Evolutionary conservation across 2,888 invertebrate species (phyloP), one percentile per base, ranked within the genome.

Genomic region (Chymomyza caudatula): DNA sequence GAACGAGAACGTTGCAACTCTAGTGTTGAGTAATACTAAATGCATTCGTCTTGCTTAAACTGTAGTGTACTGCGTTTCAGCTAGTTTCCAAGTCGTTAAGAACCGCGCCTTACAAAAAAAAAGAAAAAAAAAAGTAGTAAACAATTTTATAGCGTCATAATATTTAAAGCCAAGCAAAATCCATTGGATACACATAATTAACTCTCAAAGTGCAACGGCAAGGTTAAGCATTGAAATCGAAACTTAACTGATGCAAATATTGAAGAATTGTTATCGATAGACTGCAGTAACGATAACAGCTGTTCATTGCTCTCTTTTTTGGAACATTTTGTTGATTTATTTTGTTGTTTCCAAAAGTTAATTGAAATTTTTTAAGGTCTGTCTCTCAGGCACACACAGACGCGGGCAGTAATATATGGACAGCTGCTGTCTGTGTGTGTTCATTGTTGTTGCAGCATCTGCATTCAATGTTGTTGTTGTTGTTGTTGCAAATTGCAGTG

Each of bases 351-450:
- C 55, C 53, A 68, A 74, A 82, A 82, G 75, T 82, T 80, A 85
- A 80, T 85, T 79, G 85, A 85, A 80, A 53, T 57, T 56, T 37
- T 42, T n/a, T n/a, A n/a, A n/a, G n/a, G n/a, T n/a, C n/a, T n/a
- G n/a, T n/a, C n/a, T n/a, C n/a, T n/a, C n/a, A n/a, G n/a, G n/a
- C n/a, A n/a, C n/a, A n/a, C n/a, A n/a, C n/a, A n/a, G n/a, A n/a
- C n/a, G n/a, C n/a, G n/a, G n/a, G n/a, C 42, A 78, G 74, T 66
- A 56, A 54, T 60, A 60, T 19, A 47, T 52, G 17, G 29, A 17
- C 4, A 11, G 19, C 20, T 19, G 6, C 19, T 55, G 25, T 55
- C 15, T 23, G 20, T 22, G 20, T 53, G 4, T 53, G 4, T 53
- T 23, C 23, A 23, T 2, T 22, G 2, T 56, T 42, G 13, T 56